Base-by-base conservation (phyloP, 2,888 invertebrate species). In the Morpho helenor region DNA sequence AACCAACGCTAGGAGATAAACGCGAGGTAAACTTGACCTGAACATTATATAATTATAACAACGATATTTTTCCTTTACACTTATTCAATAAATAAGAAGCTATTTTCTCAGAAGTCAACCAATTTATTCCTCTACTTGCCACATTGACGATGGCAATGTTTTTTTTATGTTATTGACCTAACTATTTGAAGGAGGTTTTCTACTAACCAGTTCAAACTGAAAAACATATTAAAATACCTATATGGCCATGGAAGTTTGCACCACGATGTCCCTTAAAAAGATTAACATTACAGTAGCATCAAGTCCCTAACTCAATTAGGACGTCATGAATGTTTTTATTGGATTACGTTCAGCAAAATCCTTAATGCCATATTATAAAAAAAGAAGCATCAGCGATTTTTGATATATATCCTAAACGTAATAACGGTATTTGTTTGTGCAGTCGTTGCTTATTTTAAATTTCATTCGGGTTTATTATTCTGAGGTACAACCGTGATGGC, bases 301-400 rank as follows among this genome's bases (percentile, higher is more conserved):
- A 59, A 64, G 54, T 53, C 62, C 60, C 50, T 64, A 66, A 64
- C 56, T 54, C 59, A 64, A 64, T 64, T 64, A 64, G 53, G 48
- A 50, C 49, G 52, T 51, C 55, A 59, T 57, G 56, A 59, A 63
- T 49, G 53, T 61, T 55, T 56, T 64, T 64, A 66, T 62, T 62
- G 59, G 62, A 62, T 64, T 62, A 59, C 51, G 50, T 46, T 62
- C 56, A 49, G 47, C 46, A 53, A 60, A 58, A 60, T 57, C 56
- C 55, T 53, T 55, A 53, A 53, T 58, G 53, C 58, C 45, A 43
- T 58, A 44, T 52, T 44, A 49, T 57, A 57, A 44, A 48, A 54
- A 47, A 39, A 47, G 10, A 22, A 42, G 48, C 46, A 43, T 49
- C 52, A 57, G 39, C 52, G 48, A 10, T 39, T 52, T 10, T 45